Conservation (phyloP, 1,140 invertebrate genomes). For the Adelges cooleyi region DNA sequence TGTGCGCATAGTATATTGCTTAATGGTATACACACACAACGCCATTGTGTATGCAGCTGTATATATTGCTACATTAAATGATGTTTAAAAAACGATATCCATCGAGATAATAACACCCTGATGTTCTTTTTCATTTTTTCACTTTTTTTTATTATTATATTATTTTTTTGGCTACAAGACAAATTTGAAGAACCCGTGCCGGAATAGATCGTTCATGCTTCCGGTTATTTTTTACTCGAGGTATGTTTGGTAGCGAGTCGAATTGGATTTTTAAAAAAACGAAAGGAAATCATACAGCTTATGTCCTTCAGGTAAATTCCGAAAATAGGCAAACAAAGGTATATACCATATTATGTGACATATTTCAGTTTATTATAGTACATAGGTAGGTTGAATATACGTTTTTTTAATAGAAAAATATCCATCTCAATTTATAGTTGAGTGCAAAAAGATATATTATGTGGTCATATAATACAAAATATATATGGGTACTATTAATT, state of each 20-base stretch:
- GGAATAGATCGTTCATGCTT: not conserved
- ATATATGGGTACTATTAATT: too few relatives aligned
- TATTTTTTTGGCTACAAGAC: slow-evolving; percentile 9
- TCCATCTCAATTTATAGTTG: too few relatives aligned
- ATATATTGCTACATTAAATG: not conserved
- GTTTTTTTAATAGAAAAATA: too few relatives aligned
- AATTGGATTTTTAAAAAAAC: not conserved
- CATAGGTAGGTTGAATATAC: too few relatives aligned
- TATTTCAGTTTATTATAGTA: too few relatives aligned
- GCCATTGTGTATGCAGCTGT: not conserved
- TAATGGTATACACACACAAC: not conserved
- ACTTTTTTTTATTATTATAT: too few relatives aligned
- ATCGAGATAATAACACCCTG: not conserved
- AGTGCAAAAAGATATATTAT: too few relatives aligned
- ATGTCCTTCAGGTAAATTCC: too few relatives aligned
- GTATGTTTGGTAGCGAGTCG: not conserved
- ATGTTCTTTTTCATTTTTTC: not conserved
- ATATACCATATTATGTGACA: too few relatives aligned
- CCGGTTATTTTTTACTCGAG: slow-evolving; percentile 1
- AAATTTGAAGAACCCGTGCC: slow-evolving; percentile 3
- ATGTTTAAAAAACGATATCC: slow-evolving; percentile 3
- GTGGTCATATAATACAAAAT: too few relatives aligned
- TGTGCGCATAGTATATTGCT: not conserved
- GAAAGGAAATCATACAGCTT: not conserved
- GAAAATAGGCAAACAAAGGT: too few relatives aligned